Conservation (phyloP, 2,888 invertebrate species). For the Heteromurus nitidus region DNA sequence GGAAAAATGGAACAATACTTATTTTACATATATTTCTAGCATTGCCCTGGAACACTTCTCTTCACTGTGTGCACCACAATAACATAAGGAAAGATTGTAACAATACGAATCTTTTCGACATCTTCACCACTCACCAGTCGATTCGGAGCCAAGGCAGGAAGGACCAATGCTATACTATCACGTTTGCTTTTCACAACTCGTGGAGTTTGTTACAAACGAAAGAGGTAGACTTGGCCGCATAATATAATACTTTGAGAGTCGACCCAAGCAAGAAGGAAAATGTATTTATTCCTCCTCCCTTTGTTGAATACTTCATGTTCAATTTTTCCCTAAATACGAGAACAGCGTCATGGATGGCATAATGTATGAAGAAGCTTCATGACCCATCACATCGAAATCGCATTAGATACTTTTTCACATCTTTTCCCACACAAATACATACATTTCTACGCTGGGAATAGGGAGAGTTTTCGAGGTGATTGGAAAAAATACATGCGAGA, state of each 20-base stretch:
- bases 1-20: background rate
- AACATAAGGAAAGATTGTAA: too few species aligned
- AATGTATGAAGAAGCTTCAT: slow-evolving; percentile 34
- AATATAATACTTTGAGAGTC: background rate
- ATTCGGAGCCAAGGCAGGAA: background rate
- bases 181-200: background rate
- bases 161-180: background rate
- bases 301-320: background rate
- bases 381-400: slow-evolving; percentile 39
- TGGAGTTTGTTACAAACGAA: background rate
- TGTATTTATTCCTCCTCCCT: slow-evolving; percentile 17
- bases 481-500: slow-evolving; percentile 17
- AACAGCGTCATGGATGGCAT: slow-evolving; percentile 25
- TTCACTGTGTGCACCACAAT: background rate
- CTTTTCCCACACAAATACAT: slow-evolving; percentile 22
- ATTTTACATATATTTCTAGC: slow-evolving; percentile 8
- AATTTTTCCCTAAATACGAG: background rate
- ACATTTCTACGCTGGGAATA: too few species aligned
- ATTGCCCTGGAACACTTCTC: background rate
- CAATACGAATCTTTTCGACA: slow-evolving; percentile 2
- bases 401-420: slow-evolving; percentile 21
- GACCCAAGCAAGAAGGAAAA: background rate
- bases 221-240: background rate
- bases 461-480: slow-evolving; percentile 1
- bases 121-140: background rate